These are phyloP conservation scores for Brachionus manjavacas DNA, from an alignment of 1,140 invertebrate species.

Conservation along the genomic window DNA sequence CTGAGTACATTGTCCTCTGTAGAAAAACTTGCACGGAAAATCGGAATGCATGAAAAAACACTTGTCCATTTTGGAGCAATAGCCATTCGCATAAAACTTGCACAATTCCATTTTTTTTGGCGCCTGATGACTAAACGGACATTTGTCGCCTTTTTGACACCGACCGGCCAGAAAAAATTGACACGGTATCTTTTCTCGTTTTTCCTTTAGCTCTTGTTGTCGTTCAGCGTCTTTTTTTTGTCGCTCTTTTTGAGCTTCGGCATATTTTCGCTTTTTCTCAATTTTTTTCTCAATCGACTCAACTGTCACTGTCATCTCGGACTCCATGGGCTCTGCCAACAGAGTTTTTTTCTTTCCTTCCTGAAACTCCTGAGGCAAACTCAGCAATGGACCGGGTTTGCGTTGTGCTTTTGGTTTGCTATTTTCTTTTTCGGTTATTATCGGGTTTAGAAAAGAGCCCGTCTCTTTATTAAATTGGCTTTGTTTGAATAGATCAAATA, in stretches of 20 bases:
- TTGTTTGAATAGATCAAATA: constrained; percentile 34
- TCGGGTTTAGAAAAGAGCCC: not conserved
- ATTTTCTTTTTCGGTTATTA: constrained; percentile 40
- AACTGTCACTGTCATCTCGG: constrained; percentile 10
- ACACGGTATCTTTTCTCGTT: constrained; percentile 30
- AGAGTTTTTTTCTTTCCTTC: not conserved
- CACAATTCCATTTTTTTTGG: constrained; percentile 84
- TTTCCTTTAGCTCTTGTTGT: constrained; percentile 20
- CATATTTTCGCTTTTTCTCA: constrained; percentile 34
- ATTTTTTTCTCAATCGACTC: constrained; percentile 39
- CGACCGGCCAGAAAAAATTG: constrained; percentile 19
- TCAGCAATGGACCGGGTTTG: not conserved
- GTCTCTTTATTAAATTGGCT: not conserved
- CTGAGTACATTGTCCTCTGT: constrained; percentile 75
- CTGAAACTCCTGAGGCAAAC: not conserved
- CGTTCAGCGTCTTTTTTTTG: constrained; percentile 32
- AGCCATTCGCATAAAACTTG: constrained; percentile 92
- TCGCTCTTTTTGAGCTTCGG: constrained; percentile 24
- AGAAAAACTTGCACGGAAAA: constrained; percentile 94
- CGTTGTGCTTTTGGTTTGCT: not conserved
- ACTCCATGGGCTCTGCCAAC: not conserved
- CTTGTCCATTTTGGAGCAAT: constrained; percentile 87
- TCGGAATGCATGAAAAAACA: constrained; percentile 92
- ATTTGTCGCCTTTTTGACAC: constrained; percentile 64
- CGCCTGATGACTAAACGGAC: constrained; percentile 78